Percentiles rank a stretch among this genome's conserved stretches.
These are phyloP conservation scores for western clawed frog (Xenopus tropicalis) DNA, from an alignment of 2,113 vertebrate genomes.

Conservation along the genomic window DNA sequence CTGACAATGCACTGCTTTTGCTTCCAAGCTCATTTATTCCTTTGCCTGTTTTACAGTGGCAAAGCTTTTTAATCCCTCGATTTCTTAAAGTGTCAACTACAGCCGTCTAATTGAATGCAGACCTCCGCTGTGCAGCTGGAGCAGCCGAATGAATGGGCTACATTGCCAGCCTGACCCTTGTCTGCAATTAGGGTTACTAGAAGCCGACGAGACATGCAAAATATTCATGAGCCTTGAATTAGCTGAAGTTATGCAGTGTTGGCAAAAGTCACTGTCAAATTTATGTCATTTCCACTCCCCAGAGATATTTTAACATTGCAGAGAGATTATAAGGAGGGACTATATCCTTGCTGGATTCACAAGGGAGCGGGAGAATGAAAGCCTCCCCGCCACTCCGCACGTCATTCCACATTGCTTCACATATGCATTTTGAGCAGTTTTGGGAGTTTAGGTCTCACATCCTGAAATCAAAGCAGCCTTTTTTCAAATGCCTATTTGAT, in stretches of 20 bases:
- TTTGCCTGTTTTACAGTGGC: not conserved
- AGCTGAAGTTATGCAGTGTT: not conserved
- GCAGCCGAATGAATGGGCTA: not conserved
- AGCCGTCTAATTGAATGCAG: not conserved
- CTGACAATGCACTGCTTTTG: slow-evolving; percentile 7
- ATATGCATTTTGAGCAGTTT: too few species aligned
- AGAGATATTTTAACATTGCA: not conserved
- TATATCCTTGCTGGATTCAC: too few species aligned
- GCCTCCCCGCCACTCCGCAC: too few species aligned
- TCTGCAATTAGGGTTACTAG: not conserved
- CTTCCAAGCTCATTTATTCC: not conserved
- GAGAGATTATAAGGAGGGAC: too few species aligned
- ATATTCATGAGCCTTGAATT: not conserved
- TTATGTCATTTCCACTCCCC: not conserved
- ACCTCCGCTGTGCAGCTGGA: not conserved
- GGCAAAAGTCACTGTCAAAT: not conserved
- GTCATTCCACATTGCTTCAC: too few species aligned
- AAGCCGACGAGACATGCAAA: not conserved
- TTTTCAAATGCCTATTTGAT: too few species aligned
- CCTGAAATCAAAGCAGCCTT: too few species aligned
- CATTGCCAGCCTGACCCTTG: not conserved
- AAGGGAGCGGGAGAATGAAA: too few species aligned
- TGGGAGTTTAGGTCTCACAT: too few species aligned
- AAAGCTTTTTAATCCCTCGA: not conserved
- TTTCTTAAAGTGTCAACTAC: not conserved